Evolutionary conservation across 2,888 invertebrate genomes (phyloP), one percentile per base, ranked within the genome.

Genomic region (Odontothrips loti): DNA sequence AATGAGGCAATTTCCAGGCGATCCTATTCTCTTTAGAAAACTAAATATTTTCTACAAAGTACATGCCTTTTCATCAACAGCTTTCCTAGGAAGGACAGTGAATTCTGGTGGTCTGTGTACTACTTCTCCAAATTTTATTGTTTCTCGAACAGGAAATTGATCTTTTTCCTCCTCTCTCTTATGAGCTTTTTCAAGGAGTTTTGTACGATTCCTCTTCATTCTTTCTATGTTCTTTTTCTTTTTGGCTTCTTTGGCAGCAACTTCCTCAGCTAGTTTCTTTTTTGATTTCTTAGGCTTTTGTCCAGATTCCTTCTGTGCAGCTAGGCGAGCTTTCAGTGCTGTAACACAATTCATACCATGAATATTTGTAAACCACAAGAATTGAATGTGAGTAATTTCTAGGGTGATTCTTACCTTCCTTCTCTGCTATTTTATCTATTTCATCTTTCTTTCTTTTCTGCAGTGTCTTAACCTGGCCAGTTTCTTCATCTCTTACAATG

Each of bases 41-140:
- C n/a, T 58, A 27, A 75, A 9, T 23, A 75, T 27, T 27, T 43
- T 75, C 23, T 4, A 27, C 1, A 27, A 27, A 9, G 68, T 27
- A 8, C 23, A 27, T 75, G 27, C 68, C 27, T 27, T 75, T 12
- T 75, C 68, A 27, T n/a, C 68, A 75, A 75, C 27, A 8, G 68
- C 68, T 75, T 75, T 75, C 27, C 68, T 75, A 10, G 68, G 68
- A 2, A 23, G n/a, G 11, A 75, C 68, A 1, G 9, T 75, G 23
- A 75, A 27, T 75, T 75, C 68, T 23, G 68, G 68, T 11, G 68
- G 68, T 27, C 68, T 75, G 27, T 75, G 27, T 27, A 27, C 68
- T 27, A 75, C 68, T 27, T 75, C 68, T 27, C 68, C 68, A 75
- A 75, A 75, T 75, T 75, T 75, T 9, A 75, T 27, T 10, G 68